Conservation (phyloP, 2,888 invertebrate species). For the Tridacna crocea region DNA sequence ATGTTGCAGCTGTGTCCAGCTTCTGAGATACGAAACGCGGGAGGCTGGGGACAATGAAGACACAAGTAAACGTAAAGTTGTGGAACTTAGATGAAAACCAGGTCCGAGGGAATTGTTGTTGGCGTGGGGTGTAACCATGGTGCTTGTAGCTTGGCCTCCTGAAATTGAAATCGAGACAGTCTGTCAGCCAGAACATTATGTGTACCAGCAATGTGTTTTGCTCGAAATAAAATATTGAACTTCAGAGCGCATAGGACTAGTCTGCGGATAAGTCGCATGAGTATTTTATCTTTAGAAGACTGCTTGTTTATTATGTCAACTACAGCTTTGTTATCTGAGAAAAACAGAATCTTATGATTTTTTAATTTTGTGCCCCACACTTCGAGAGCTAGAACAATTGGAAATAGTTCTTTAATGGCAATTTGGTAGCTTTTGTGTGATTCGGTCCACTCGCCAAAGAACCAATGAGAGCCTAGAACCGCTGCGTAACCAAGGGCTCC, state of each 20-base stretch:
- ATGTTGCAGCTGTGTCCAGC: too few relatives aligned
- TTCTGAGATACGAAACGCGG: too few relatives aligned
- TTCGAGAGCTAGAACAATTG: constrained; percentile 32
- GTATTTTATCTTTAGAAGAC: constrained; percentile 30
- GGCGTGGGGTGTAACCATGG: too few relatives aligned
- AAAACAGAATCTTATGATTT: too few relatives aligned
- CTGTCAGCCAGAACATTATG: constrained; percentile 52
- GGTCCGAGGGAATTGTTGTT: too few relatives aligned
- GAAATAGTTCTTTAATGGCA: constrained; percentile 26
- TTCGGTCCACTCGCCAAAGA: constrained; percentile 10
- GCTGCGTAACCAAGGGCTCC: constrained; percentile 20
- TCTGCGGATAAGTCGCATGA: constrained; percentile 49
- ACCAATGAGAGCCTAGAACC: constrained; percentile 34
- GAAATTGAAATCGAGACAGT: too few relatives aligned
- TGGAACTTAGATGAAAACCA: too few relatives aligned
- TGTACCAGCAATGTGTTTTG: constrained; percentile 45
- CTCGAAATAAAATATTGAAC: constrained; percentile 38
- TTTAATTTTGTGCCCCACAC: constrained; percentile 44
- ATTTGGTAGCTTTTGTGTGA: constrained; percentile 15
- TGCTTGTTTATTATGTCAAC: constrained; percentile 50
- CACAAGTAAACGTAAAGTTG: too few relatives aligned
- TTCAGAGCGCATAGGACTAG: constrained; percentile 42
- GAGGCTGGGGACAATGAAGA: too few relatives aligned
- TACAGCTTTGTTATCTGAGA: constrained; percentile 44
- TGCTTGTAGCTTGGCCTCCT: too few relatives aligned